phyloP scores from a whole-genome alignment of 2,113 vertebrate species.

The Brachionichthys hirsutus region DNA sequence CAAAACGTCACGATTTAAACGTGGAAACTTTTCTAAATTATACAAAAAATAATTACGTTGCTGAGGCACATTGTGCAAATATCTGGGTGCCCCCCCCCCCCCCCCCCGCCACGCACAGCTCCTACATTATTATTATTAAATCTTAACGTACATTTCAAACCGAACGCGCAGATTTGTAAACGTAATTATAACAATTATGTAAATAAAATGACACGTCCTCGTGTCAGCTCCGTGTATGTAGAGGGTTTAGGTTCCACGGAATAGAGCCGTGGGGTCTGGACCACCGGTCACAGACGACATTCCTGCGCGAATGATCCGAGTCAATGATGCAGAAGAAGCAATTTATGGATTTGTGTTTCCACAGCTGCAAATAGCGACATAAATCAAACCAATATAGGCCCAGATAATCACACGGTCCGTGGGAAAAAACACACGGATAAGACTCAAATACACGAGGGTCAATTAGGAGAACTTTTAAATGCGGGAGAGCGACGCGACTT shows the following conservation, averaged over 20 bases:
- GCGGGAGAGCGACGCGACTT: conserved; percentile 52
- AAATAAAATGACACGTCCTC: conserved; percentile 30
- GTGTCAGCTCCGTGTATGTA: conserved; percentile 41
- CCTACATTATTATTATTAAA: background rate
- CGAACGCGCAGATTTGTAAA: conserved; percentile 23
- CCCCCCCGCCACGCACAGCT: too few species aligned
- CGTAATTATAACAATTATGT: conserved; percentile 33
- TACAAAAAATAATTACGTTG: conserved; percentile 10
- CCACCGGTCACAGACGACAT: conserved; percentile 77
- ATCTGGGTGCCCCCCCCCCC: conserved; percentile 16
- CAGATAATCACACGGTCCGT: conserved; percentile 61
- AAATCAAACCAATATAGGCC: conserved; percentile 87
- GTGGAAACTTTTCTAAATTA: background rate
- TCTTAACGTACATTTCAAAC: background rate
- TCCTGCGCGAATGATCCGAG: conserved; percentile 91
- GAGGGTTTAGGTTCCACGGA: conserved; percentile 42
- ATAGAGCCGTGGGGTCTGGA: conserved; percentile 82
- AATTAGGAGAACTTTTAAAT: conserved; percentile 54
- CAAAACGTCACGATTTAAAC: conserved; percentile 47
- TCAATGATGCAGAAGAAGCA: conserved; percentile 96
- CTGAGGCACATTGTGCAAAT: conserved; percentile 17
- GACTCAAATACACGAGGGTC: conserved; percentile 33
- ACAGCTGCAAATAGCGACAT: conserved; percentile 90
- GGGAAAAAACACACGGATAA: background rate
- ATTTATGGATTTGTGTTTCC: conserved; percentile 94